These are phyloP conservation scores for Drosophila aff. DNA, from an alignment of 1,140 invertebrate genomes.

Conservation along the genomic window DNA sequence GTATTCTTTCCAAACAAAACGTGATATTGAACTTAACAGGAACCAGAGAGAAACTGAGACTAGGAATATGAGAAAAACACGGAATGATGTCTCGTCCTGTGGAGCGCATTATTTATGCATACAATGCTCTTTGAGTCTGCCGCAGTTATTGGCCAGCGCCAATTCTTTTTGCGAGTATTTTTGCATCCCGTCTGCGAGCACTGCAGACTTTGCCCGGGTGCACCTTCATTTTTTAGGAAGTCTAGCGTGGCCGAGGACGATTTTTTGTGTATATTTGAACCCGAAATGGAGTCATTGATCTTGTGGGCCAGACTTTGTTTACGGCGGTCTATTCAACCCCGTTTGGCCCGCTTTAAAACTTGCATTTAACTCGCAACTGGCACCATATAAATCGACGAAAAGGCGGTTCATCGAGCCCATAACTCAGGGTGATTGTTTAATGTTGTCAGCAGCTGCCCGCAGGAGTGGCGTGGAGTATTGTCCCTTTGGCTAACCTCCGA, in stretches of 20 bases:
- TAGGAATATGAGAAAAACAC: conserved; percentile 6
- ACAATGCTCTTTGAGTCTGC: conserved; percentile 82
- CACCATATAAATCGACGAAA: conserved; percentile 44
- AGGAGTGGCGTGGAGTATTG: conserved; percentile 11
- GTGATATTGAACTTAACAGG: not conserved
- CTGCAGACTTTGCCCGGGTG: conserved; percentile 15
- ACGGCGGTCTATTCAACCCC: conserved; percentile 24
- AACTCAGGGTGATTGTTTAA: conserved; percentile 76
- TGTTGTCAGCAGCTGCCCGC: conserved; percentile 73
- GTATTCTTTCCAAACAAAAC: not conserved
- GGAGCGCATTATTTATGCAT: conserved; percentile 79
- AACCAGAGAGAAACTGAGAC: not conserved
- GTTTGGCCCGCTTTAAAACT: conserved; percentile 37
- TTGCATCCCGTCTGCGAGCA: conserved; percentile 25
- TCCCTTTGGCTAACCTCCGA: conserved; percentile 56
- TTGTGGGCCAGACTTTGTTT: conserved; percentile 73
- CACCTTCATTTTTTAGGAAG: conserved; percentile 57
- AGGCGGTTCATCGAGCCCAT: conserved; percentile 61
- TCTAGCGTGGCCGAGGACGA: conserved; percentile 37
- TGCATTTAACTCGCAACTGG: conserved; percentile 55
- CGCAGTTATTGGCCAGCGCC: conserved; percentile 69
- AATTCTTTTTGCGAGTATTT: conserved; percentile 33
- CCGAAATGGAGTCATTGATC: conserved; percentile 76
- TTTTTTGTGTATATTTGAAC: conserved; percentile 67
- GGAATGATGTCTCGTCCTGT: conserved; percentile 12